Conservation (phyloP, 2,113 vertebrate species). For the Nettapus auritus region DNA sequence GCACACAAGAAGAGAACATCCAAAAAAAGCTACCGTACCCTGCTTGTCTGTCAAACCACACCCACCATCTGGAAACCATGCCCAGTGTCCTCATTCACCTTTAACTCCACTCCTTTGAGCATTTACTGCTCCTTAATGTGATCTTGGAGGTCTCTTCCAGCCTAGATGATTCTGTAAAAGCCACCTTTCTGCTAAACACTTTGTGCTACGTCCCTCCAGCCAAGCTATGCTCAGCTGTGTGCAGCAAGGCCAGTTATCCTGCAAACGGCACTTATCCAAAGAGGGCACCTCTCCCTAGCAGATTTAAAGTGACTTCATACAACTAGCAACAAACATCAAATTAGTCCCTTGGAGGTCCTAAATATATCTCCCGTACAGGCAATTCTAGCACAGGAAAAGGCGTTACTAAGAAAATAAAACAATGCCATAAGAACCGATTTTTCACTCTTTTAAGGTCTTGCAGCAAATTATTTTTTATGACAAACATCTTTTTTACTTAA, state of each 20-base stretch:
- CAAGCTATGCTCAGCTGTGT: background rate
- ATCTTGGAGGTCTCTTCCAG: too few species aligned
- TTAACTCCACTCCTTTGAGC: background rate
- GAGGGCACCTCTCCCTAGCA: background rate
- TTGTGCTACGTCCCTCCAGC: background rate
- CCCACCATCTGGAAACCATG: background rate
- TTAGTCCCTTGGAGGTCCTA: background rate
- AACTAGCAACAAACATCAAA: background rate
- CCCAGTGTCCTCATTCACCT: background rate
- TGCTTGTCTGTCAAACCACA: background rate
- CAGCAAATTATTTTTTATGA: too few species aligned
- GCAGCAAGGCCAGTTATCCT: background rate
- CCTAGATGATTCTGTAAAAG: too few species aligned
- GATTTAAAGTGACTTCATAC: background rate
- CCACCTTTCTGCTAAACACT: background rate
- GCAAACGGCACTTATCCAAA: background rate
- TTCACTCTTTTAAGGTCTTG: background rate
- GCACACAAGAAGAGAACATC: background rate
- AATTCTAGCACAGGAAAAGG: background rate
- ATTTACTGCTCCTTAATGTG: background rate
- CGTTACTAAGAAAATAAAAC: background rate
- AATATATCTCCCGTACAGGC: background rate
- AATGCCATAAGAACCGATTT: fast-evolving
- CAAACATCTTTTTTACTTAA: background rate
- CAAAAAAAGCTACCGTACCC: background rate